phyloP scores from a whole-genome alignment of 2,888 invertebrate genomes.

The Vesta saturnalis region DNA sequence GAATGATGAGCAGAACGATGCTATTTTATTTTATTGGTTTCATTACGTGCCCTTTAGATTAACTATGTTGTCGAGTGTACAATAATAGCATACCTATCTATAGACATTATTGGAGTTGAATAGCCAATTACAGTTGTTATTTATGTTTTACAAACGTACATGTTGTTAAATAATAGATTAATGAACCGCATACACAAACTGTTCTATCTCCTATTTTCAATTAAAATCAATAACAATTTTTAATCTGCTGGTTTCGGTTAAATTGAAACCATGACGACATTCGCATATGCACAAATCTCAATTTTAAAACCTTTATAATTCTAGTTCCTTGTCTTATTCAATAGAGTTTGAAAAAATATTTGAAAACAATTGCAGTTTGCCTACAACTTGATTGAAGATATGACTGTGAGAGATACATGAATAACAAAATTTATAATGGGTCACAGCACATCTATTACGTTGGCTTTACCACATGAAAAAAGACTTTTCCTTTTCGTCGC shows the following conservation, averaged over 20 bases:
- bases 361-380: too few relatives aligned
- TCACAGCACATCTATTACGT: too few relatives aligned
- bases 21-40: conserved; percentile 15
- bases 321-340: too few relatives aligned
- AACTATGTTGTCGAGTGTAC: conserved; percentile 5
- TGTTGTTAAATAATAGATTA: neutral
- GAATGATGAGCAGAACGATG: neutral
- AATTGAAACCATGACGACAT: neutral
- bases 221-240: neutral
- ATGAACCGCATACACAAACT: neutral
- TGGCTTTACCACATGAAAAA: too few relatives aligned
- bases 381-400: too few relatives aligned
- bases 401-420: too few relatives aligned
- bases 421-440: too few relatives aligned
- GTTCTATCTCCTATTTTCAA: neutral
- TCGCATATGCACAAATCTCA: too few relatives aligned
- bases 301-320: too few relatives aligned
- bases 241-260: neutral
- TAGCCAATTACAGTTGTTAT: conserved; percentile 4
- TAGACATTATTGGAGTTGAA: neutral
- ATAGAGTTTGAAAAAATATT: too few relatives aligned
- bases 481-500: too few relatives aligned
- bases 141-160: neutral
- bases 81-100: conserved; percentile 6
- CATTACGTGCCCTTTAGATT: conserved; percentile 4